Evolutionary conservation across 2,113 vertebrate genomes (phyloP), one percentile per base, ranked within the genome.

Genomic region (Aramus guarauna): DNA sequence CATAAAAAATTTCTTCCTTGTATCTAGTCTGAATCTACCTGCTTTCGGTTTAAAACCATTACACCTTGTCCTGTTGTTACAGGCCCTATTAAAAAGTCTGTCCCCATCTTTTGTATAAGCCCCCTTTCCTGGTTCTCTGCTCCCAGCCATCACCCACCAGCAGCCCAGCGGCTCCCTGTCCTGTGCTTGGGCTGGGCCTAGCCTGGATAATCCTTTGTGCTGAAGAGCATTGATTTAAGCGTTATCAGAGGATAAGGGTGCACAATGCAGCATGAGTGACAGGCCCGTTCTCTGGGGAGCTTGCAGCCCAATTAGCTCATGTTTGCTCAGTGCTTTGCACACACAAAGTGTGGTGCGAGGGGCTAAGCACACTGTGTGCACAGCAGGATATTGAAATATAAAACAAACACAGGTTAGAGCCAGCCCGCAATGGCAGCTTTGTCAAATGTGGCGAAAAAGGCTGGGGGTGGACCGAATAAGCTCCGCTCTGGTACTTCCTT

Each of bases 261-360:
- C 14, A 14, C 0, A 7, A 32, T 3, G 9, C 72, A 58, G 62
- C 73, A 34, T 39, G 64, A 82, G 52, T 1, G 27, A 34, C 1
- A 0, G 53, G 41, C 8, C 29, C n/a, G 53, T 92, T 56, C 72
- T 56, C 29, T 76, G 72, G 50, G 59, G 69, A 89, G 45, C 53
- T 86, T 85, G 50, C 71, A 84, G 89, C 85, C 63, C 85, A 80
- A 83, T 96, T 88, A 90, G 73, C 41, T 94, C 23, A 16, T 87
- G 80, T 95, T 95, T 94, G 32, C 63, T 88, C 4, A 3, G 62
- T 88, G 85, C 53, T 43, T 30, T 93, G 90, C 24, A 15, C 29
- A n/a, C 63, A 68, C 43, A 13, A 9, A 68, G 15, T 52, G 45
- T 11, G 1, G 48, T 52, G 55, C 56, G n/a, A 66, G 64, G 83